Conservation (phyloP, 2,113 vertebrate genomes). For the Phyllopteryx taeniolatus region DNA sequence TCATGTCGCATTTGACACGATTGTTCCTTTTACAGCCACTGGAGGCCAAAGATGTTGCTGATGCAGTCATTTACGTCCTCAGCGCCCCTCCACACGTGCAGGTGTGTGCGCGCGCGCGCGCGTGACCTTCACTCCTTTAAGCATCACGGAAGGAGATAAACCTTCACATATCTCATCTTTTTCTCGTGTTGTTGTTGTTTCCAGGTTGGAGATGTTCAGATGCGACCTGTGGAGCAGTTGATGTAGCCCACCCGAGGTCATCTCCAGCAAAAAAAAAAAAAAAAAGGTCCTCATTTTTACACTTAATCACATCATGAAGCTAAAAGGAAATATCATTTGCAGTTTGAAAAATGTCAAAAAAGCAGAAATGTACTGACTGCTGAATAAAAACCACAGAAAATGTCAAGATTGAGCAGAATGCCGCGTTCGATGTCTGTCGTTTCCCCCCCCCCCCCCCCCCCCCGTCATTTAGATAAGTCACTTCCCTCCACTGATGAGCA, state of each 20-base stretch:
- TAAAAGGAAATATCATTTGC: background rate
- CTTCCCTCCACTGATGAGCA: background rate
- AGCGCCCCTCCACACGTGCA: constrained; percentile 49
- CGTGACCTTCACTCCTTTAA: background rate
- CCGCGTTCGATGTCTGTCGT: no score
- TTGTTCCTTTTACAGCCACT: constrained; percentile 23
- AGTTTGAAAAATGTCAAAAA: no score
- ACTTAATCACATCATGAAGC: background rate
- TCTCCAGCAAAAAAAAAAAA: background rate
- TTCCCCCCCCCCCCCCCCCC: no score
- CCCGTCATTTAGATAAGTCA: no score
- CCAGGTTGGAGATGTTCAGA: constrained; percentile 85
- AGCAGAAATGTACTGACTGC: no score
- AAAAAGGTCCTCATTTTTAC: background rate
- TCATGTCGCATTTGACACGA: background rate
- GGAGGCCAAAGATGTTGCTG: constrained; percentile 37
- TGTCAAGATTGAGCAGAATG: no score
- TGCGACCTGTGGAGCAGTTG: constrained; percentile 79
- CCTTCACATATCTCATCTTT: constrained; percentile 23
- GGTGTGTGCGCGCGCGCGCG: constrained; percentile 5
- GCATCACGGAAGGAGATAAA: background rate
- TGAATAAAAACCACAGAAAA: no score
- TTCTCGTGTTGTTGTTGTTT: background rate
- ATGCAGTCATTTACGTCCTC: constrained; percentile 29
- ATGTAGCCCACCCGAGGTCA: background rate